Conservation (phyloP, 2,113 vertebrate genomes). For the Xyrauchen texanus region DNA sequence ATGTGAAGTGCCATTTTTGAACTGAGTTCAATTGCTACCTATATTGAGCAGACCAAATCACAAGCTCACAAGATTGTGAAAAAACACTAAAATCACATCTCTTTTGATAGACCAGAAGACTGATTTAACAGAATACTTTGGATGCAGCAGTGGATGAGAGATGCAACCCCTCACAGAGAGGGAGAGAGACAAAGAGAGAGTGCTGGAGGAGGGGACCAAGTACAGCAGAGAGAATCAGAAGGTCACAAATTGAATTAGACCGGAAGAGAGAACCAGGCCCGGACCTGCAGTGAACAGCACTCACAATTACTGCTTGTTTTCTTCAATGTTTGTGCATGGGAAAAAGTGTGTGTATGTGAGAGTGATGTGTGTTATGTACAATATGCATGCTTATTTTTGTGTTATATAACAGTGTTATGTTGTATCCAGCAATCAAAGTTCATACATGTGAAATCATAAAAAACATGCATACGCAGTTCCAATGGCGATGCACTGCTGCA, state of each 20-base stretch:
- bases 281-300: constrained; percentile 73
- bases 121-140: background rate
- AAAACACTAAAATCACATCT: background rate
- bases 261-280: constrained; percentile 77
- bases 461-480: no score
- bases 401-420: background rate
- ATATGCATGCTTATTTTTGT: no score
- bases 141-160: background rate
- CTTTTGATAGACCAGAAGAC: background rate
- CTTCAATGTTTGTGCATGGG: constrained; percentile 32
- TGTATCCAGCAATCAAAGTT: background rate
- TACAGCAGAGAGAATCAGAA: constrained; percentile 72
- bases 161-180: background rate
- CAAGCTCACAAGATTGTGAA: no score
- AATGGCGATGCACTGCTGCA: no score
- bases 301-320: constrained; percentile 33
- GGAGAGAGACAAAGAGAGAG: constrained; percentile 5
- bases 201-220: constrained; percentile 53
- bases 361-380: background rate
- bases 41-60: no score
- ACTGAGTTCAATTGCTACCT: no score
- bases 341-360: constrained; percentile 18
- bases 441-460: background rate
- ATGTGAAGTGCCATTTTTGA: no score
- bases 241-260: constrained; percentile 81